Evolutionary conservation across 2,888 invertebrate species (phyloP).

Genomic region (Tipula confusa): DNA sequence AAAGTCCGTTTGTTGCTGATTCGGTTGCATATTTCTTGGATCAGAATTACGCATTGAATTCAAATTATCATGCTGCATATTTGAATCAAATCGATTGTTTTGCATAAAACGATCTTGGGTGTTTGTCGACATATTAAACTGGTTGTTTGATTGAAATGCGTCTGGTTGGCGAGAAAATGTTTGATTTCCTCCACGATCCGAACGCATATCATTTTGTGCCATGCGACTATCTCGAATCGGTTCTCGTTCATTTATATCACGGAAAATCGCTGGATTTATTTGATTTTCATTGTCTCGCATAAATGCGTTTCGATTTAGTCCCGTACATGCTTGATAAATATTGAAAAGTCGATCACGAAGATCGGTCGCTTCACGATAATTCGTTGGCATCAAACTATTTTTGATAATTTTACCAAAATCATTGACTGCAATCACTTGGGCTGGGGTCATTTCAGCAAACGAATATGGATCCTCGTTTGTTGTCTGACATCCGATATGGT

Average conservation of each 20-base stretch:
- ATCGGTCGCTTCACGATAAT: slow-evolving; percentile 5
- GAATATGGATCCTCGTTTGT: background rate
- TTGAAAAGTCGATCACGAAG: background rate
- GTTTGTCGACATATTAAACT: background rate
- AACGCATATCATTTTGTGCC: background rate
- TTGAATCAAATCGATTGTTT: background rate
- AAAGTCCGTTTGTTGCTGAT: background rate
- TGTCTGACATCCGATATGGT: background rate
- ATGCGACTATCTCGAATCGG: background rate
- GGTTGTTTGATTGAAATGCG: background rate
- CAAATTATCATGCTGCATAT: background rate
- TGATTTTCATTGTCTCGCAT: background rate
- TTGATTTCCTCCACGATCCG: background rate
- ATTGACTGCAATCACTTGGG: slow-evolving; percentile 31
- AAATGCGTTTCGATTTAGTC: background rate
- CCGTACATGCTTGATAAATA: slow-evolving; percentile 21
- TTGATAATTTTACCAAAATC: slow-evolving; percentile 32
- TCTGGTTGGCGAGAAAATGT: background rate
- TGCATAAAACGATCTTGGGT: background rate
- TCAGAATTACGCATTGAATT: background rate
- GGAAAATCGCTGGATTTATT: background rate
- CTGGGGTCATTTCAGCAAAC: slow-evolving; percentile 30
- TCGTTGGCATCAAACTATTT: background rate
- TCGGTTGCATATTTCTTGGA: background rate
- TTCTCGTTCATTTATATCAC: background rate